Evolutionary conservation across 2,888 invertebrate genomes (phyloP), one percentile per base, ranked within the genome.

Genomic region (Nematopogon swammerdamellus): DNA sequence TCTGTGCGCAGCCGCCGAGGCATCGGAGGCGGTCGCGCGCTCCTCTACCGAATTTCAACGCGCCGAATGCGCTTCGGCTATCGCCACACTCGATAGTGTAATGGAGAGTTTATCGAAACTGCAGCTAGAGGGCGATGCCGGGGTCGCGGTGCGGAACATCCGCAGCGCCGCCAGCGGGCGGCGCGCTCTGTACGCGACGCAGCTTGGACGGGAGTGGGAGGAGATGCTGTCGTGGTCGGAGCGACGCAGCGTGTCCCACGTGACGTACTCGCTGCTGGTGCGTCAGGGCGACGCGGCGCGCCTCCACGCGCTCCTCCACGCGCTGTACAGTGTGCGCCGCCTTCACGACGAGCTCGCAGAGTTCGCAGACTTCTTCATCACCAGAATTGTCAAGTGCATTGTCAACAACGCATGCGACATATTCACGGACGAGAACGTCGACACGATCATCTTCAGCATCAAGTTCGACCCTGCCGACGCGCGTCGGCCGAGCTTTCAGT

Each of bases 131-230:
- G 70, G 67, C 2, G 70, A 69, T 48, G 56, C 67, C 42, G 58
- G 54, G 1, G 65, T 65, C 54, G 75, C 72, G 1, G 51, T 77
- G 18, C 50, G 52, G 1, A 71, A 68, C 46, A 56, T 79, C 0
- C 63, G 60, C 48, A 63, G 64, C 8, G 71, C 74, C 51, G 64
- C 69, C 30, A 73, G 77, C 54, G 75, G 69, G 49, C 76, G 76
- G 56, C 53, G 74, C 2, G 67, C 75, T 0, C 55, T 77, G 11
- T 77, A 72, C 50, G 62, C 63, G 18, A 74, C 77, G 1, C 69
- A 75, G 45, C 54, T 77, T n/a, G 75, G 75, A 52, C 57, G 66
- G 19, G 76, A 79, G 59, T 77, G 76, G 77, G 74, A 77, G 50
- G 70, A 72, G 29, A 67, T 77, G 17, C 79, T 79, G 50, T 63